Conservation (phyloP, 2,113 vertebrate species). For the Leptocoma aspasia region DNA sequence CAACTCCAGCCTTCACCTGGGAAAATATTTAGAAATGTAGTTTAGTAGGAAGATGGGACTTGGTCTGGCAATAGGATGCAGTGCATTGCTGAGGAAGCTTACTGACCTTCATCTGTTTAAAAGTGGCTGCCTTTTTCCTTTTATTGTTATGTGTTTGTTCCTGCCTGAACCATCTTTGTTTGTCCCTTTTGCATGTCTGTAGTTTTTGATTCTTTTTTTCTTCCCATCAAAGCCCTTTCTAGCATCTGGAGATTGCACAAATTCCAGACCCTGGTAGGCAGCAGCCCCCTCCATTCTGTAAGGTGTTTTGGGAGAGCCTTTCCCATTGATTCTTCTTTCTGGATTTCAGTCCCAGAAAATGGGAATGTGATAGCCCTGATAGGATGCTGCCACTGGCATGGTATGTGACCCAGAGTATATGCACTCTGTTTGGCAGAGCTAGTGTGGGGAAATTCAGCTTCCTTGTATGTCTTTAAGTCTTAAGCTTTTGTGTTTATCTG, state of each 20-base stretch:
- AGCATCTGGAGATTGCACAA: neutral
- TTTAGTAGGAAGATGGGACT: neutral
- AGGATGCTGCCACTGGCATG: neutral
- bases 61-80: neutral
- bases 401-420: neutral
- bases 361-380: neutral
- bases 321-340: neutral
- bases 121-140: neutral
- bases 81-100: neutral
- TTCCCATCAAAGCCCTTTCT: neutral
- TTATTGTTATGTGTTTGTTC: neutral
- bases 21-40: neutral
- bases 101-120: neutral
- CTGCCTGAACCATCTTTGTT: neutral
- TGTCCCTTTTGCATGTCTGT: neutral
- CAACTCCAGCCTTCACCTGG: neutral
- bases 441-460: neutral
- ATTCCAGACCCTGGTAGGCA: neutral
- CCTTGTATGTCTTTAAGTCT: neutral
- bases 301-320: neutral
- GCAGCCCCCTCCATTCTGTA: neutral
- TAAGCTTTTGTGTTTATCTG: neutral
- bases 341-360: neutral
- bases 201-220: neutral
- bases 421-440: neutral